Percentiles rank a stretch among this genome's conserved stretches.
phyloP scores from a whole-genome alignment of 1,140 invertebrate genomes.

The Nomia melanderi region DNA sequence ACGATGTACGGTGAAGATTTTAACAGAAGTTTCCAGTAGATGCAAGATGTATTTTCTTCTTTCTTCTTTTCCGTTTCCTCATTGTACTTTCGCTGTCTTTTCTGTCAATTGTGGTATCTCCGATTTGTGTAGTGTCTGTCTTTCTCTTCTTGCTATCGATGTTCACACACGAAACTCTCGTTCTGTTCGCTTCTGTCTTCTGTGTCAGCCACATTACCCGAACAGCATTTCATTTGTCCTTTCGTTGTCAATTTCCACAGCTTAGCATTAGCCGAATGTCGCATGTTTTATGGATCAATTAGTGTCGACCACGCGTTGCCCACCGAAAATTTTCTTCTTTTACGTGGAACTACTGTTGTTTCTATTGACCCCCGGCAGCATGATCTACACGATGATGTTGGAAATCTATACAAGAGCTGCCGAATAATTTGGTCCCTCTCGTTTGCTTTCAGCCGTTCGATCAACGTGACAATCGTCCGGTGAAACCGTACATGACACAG shows the following conservation, averaged over 20 bases:
- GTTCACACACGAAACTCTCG: neutral
- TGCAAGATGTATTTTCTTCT: neutral
- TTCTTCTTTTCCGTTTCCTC: neutral
- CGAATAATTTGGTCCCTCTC: constrained; percentile 18
- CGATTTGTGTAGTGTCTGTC: neutral
- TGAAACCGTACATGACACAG: constrained; percentile 88
- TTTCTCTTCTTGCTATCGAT: neutral
- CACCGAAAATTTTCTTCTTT: neutral
- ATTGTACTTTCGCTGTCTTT: neutral
- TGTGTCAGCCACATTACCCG: neutral
- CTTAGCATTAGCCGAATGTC: constrained; percentile 55
- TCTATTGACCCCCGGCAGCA: neutral
- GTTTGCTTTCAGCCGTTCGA: constrained; percentile 77
- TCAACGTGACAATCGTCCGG: constrained; percentile 71
- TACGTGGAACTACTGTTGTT: neutral
- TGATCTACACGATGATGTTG: neutral
- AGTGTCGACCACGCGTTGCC: constrained; percentile 2
- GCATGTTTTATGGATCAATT: constrained; percentile 44
- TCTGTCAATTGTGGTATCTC: neutral
- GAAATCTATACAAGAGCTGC: neutral
- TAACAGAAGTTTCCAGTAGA: neutral
- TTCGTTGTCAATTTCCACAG: constrained; percentile 19
- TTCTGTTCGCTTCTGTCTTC: neutral
- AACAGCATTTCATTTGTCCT: constrained; percentile 37
- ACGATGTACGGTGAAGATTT: too few relatives aligned